These are phyloP conservation scores for Corythoichthys intestinalis DNA, from an alignment of 2,113 vertebrate species.

Conservation along the genomic window DNA sequence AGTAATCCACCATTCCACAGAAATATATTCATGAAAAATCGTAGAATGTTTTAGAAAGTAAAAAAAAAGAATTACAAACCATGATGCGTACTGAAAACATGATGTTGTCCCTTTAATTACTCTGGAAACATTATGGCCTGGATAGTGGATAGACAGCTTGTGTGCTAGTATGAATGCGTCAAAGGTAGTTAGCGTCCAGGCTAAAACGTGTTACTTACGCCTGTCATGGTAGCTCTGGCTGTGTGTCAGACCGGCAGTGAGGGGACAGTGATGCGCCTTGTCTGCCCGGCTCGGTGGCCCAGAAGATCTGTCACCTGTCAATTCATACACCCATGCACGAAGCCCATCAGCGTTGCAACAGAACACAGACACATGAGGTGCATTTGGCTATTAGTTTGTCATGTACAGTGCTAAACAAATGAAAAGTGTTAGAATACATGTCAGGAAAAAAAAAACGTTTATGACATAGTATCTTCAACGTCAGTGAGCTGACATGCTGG, in stretches of 20 bases:
- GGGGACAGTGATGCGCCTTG: constrained; percentile 63
- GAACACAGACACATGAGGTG: background rate
- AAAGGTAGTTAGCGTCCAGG: constrained; percentile 47
- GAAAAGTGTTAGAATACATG: background rate
- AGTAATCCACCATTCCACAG: too few species aligned
- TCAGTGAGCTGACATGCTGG: background rate
- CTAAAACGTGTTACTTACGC: constrained; percentile 65
- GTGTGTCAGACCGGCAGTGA: constrained; percentile 51
- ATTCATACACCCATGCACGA: constrained; percentile 12
- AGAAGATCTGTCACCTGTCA: constrained; percentile 65
- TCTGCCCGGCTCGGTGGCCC: constrained; percentile 56
- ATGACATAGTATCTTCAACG: background rate
- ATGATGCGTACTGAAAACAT: constrained; percentile 4
- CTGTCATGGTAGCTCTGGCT: constrained; percentile 55
- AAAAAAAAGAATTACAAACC: constrained; percentile 15
- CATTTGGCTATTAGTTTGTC: background rate
- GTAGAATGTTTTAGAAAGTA: background rate
- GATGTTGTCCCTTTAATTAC: constrained; percentile 38
- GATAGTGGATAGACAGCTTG: constrained; percentile 38
- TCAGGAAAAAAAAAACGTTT: background rate
- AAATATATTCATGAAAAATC: background rate
- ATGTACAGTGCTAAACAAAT: background rate
- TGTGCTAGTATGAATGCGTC: constrained; percentile 54
- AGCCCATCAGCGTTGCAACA: background rate
- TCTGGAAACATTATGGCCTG: constrained; percentile 20